These are phyloP conservation scores for Rhabditophanes sp. DNA, from an alignment of 2,888 invertebrate species.

Conservation along the genomic window DNA sequence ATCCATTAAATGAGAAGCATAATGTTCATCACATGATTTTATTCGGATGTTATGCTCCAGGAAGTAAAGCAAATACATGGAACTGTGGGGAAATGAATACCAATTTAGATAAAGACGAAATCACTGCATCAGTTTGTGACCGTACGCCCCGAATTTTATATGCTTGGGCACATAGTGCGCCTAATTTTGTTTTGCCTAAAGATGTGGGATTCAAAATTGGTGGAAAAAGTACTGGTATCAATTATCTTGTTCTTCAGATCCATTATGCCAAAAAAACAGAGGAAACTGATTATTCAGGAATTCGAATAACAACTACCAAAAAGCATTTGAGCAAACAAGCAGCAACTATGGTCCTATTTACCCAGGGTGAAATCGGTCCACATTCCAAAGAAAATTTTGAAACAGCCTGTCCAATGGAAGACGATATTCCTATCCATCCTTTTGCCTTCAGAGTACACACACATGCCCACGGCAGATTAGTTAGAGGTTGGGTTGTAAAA, in stretches of 20 bases:
- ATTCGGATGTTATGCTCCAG: constrained; percentile 71
- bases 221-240: constrained; percentile 58
- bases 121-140: constrained; percentile 58
- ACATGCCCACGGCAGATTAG: constrained; percentile 52
- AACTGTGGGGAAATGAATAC: constrained; percentile 78
- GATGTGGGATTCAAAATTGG: constrained; percentile 79
- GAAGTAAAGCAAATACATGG: constrained; percentile 60
- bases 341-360: constrained; percentile 74
- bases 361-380: constrained; percentile 58
- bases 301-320: constrained; percentile 17
- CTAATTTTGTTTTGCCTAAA: constrained; percentile 61
- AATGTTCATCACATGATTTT: constrained; percentile 82
- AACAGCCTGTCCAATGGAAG: constrained; percentile 61
- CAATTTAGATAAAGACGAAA: constrained; percentile 43
- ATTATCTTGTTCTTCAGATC: constrained; percentile 80
- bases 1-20: constrained; percentile 74
- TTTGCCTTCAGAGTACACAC: constrained; percentile 81
- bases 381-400: constrained; percentile 56
- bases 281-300: constrained; percentile 61
- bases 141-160: constrained; percentile 57
- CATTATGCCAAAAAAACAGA: constrained; percentile 54
- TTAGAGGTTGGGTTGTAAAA: constrained; percentile 34
- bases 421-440: constrained; percentile 67
- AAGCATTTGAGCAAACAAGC: constrained; percentile 58
- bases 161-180: constrained; percentile 85